Percentiles rank a stretch among this genome's conserved stretches.
Conservation (phyloP, 2,888 invertebrate species). For the Bugulina stolonifera region DNA sequence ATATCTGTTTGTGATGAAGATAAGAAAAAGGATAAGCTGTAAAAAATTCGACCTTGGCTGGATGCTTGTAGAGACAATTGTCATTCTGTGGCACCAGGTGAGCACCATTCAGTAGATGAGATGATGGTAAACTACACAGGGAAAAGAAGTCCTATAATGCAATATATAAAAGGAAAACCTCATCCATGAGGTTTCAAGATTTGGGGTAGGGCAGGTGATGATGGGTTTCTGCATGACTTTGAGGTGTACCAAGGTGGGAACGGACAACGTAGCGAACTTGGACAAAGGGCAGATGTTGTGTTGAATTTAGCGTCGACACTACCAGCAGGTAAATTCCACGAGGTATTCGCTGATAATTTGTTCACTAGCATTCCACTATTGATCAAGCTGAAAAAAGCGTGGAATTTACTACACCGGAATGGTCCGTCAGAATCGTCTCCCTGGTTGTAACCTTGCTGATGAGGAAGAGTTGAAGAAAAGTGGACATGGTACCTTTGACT, state of each 20-base stretch:
- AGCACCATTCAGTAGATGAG: slow-evolving; percentile 2
- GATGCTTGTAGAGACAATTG: neutral
- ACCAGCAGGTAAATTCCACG: neutral
- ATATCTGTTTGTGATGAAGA: neutral
- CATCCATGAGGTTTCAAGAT: neutral
- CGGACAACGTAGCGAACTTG: neutral
- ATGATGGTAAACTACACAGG: neutral
- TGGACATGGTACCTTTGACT: neutral
- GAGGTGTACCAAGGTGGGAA: neutral
- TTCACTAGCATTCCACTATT: slow-evolving; percentile 6
- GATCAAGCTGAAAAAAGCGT: neutral
- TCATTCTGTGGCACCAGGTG: neutral
- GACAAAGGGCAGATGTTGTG: slow-evolving; percentile 10
- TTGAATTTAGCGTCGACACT: neutral
- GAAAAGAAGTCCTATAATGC: neutral
- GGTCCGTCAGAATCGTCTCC: neutral
- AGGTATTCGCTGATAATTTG: neutral
- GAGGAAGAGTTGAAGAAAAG: neutral
- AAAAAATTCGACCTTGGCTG: neutral
- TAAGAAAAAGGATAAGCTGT: neutral
- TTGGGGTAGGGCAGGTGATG: neutral
- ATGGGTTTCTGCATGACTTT: neutral
- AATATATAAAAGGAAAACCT: neutral
- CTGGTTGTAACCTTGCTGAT: neutral
- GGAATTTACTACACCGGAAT: neutral